Evolutionary conservation across 2,797 vertebrate species (phyloP), one percentile per base, ranked within the genome.

Genomic region (Orientallactaga sibirica): DNA sequence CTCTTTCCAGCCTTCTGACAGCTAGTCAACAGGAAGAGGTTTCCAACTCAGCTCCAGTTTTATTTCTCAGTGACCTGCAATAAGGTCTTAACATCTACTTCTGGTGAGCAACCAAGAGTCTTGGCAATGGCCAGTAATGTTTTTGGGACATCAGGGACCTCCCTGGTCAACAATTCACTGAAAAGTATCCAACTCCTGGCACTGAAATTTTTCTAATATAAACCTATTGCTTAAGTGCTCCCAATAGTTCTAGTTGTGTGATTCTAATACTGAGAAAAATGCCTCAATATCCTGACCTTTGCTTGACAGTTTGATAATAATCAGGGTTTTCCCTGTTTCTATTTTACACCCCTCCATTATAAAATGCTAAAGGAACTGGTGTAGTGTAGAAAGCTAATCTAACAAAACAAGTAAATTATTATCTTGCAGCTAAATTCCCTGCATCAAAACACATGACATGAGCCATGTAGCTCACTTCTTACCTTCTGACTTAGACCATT

Each of bases 181-280:
- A 16, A 58, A 58, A 3, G 55, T 58, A 58, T 58, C 11, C 55
- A 14, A 58, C 16, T 14, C 16, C 25, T 15, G 27, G 5, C 9
- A 68, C 10, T 68, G 27, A 29, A 29, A 68, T 29, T 29, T 14
- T 29, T 16, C 29, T 68, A 14, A 68, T 29, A 68, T n/a, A 2
- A 68, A n/a, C 67, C 48, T 12, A 68, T 29, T 12, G 88, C 52
- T 81, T 48, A 84, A 52, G 37, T 48, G 27, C 2, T 12, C 2
- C 11, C 66, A 52, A 41, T 0, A 20, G 62, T 41, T 66, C 64
- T 67, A 15, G 5, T 68, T 85, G 11, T 94, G 20, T 55, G 24
- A 87, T 52, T 89, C 67, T 33, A 92, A 62, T 86, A 84, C 15
- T 58, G 16, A 4, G 41, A 78, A 48, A 84, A 66, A 93, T 19